Conservation (phyloP, 2,888 invertebrate species). For the Eurytoma adleriae region DNA sequence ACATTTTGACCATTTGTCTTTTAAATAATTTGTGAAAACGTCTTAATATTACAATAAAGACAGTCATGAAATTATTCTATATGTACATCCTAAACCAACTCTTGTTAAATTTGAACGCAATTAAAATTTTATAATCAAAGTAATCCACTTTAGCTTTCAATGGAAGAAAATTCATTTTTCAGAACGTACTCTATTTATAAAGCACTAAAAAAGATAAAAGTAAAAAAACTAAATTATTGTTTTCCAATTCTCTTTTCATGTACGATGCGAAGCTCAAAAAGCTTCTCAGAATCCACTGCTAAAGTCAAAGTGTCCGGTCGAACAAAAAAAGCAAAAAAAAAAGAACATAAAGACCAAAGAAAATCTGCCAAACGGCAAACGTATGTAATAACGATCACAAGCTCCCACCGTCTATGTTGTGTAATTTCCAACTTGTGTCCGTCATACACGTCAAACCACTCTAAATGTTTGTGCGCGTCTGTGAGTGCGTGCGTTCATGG, state of each 20-base stretch:
- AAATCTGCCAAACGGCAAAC: constrained; percentile 8
- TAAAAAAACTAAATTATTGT: too few species aligned
- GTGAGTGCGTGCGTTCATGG: constrained; percentile 72
- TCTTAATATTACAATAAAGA: not conserved
- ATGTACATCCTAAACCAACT: too few species aligned
- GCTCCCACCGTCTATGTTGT: constrained; percentile 61
- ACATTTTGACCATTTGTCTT: not conserved
- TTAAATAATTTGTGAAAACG: not conserved
- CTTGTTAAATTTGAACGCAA: too few species aligned
- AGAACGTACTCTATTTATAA: too few species aligned
- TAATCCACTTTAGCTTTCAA: too few species aligned
- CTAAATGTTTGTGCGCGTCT: constrained; percentile 69
- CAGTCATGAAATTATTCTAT: too few species aligned
- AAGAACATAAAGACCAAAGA: not conserved
- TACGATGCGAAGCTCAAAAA: too few species aligned
- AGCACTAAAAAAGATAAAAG: too few species aligned
- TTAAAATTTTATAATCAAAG: too few species aligned
- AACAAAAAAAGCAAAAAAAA: constrained; percentile 11
- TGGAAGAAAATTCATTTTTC: too few species aligned
- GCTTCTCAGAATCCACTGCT: too few species aligned
- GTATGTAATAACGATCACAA: constrained; percentile 25
- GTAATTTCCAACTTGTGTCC: constrained; percentile 77
- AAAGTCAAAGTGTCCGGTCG: not conserved
- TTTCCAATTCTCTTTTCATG: too few species aligned
- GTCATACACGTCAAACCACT: constrained; percentile 74